phyloP scores from a whole-genome alignment of 2,888 invertebrate genomes.

The Nephrotoma appendiculata region DNA sequence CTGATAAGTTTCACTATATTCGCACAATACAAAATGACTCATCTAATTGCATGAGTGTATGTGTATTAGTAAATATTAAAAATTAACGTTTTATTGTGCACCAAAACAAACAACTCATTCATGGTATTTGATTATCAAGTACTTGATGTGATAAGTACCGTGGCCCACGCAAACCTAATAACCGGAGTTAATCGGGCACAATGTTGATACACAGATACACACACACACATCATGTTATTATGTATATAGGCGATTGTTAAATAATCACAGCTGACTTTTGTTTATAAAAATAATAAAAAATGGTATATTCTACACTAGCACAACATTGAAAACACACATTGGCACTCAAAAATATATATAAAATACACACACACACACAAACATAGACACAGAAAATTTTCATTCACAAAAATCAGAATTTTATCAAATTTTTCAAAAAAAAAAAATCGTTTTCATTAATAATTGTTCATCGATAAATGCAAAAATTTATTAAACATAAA shows the following conservation, averaged over 20 bases:
- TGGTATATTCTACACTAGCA: not conserved
- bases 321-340: not conserved
- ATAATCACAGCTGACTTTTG: slow-evolving; percentile 1
- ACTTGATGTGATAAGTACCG: not conserved
- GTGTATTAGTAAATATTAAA: not conserved
- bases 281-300: not conserved
- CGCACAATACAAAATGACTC: not conserved
- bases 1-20: not conserved
- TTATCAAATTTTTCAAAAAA: not conserved
- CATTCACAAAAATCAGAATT: not conserved
- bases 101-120: not conserved
- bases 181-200: not conserved
- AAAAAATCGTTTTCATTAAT: not conserved
- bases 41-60: not conserved
- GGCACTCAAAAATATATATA: not conserved
- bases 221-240: not conserved
- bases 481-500: not conserved
- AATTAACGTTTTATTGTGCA: not conserved
- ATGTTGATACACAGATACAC: not conserved
- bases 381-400: not conserved
- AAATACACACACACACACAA: not conserved
- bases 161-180: not conserved
- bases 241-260: not conserved
- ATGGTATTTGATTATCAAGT: not conserved
- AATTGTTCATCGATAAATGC: not conserved